Evolutionary conservation across 2,888 invertebrate genomes (phyloP).

Genomic region (Cacoxenus indagator): DNA sequence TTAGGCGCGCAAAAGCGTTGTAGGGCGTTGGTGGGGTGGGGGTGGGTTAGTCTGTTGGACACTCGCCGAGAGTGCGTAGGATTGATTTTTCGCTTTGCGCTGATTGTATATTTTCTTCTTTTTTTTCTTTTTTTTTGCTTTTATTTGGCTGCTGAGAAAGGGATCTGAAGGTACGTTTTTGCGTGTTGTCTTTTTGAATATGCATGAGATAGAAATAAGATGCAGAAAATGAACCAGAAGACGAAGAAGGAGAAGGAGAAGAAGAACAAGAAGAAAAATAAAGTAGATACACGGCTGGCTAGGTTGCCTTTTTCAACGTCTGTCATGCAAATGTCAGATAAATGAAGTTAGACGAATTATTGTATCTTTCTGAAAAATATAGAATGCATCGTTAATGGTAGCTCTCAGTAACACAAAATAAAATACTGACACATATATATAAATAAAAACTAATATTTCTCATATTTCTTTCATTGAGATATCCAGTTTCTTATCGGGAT

Average conservation of each 20-base stretch:
- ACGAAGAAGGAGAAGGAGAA: neutral
- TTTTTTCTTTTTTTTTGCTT: neutral
- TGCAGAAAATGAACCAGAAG: neutral
- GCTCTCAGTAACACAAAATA: too few species aligned
- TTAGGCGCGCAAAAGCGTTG: constrained; percentile 41
- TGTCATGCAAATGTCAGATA: too few species aligned
- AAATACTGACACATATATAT: too few species aligned
- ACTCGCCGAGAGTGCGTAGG: constrained; percentile 45
- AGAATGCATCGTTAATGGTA: too few species aligned
- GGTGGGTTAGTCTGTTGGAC: constrained; percentile 6
- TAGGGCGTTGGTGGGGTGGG: neutral
- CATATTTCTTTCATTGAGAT: too few species aligned
- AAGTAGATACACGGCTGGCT: too few species aligned
- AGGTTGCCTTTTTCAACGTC: too few species aligned
- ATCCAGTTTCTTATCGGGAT: too few species aligned
- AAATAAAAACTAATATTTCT: too few species aligned
- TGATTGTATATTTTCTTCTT: constrained; percentile 39
- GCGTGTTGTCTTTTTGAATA: constrained; percentile 48
- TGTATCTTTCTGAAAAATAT: too few species aligned
- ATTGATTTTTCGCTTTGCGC: constrained; percentile 48
- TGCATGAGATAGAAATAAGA: constrained; percentile 41
- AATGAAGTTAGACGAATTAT: too few species aligned
- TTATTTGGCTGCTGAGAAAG: neutral
- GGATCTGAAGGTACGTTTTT: too few species aligned
- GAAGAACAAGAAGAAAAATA: neutral